Percentiles rank a stretch among this genome's conserved stretches.
Evolutionary conservation across 2,797 vertebrate genomes (phyloP).

Genomic region (Phyllotis vaccarum): DNA sequence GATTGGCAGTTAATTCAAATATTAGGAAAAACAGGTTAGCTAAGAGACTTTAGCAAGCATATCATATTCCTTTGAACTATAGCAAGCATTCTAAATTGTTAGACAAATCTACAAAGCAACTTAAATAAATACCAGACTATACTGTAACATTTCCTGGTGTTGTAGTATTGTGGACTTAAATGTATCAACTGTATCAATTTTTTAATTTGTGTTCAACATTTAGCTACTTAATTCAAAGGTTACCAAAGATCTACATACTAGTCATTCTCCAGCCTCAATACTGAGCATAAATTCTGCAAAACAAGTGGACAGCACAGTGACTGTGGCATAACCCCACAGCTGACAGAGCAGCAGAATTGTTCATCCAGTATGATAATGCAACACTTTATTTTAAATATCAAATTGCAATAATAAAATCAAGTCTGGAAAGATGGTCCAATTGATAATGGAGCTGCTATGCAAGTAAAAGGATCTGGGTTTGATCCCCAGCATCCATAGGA

Average conservation of each 20-base stretch:
- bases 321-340: neutral
- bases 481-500: neutral
- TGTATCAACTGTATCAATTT: neutral
- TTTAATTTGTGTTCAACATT: constrained; percentile 20
- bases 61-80: neutral
- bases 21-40: constrained; percentile 2
- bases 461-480: neutral
- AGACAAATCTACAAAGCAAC: constrained; percentile 53
- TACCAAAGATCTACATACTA: neutral
- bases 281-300: neutral
- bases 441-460: neutral
- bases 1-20: constrained; percentile 44
- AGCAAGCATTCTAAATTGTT: constrained; percentile 26
- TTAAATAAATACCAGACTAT: constrained; percentile 10
- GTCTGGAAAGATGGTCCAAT: neutral
- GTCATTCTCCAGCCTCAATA: neutral
- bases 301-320: neutral
- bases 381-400: constrained; percentile 14
- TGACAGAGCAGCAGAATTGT: neutral
- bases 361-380: neutral
- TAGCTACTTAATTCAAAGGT: constrained; percentile 9
- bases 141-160: neutral
- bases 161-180: neutral
- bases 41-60: constrained; percentile 29
- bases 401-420: neutral